Base-by-base conservation (phyloP, 2,888 invertebrate genomes). In the Anarsia innoxiella region DNA sequence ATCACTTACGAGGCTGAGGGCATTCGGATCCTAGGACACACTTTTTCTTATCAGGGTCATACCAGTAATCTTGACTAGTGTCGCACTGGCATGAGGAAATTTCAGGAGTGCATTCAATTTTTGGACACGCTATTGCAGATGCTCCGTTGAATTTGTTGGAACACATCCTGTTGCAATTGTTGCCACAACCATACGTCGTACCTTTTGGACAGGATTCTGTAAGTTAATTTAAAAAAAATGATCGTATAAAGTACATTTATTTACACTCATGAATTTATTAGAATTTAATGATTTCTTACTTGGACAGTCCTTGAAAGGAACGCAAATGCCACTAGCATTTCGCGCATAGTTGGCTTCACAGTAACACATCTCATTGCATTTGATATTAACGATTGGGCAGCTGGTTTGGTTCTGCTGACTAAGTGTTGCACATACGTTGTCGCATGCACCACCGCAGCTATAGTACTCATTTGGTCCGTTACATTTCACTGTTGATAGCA, bases 391-490 rank as follows among this genome's bases (percentile, higher is more conserved):
- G 5, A 65, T 63, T 1, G 62, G 66, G 32, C 71, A 73, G 37
- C 49, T 47, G 3, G 59, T 56, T 37, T 61, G 58, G 35, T 55
- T 67, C 28, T 62, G 54, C 38, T 43, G 34, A 2, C 47, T 39
- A 2, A 71, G 23, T 4, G 56, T 67, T 0, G 48, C 46, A 35
- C 73, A 73, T 0, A 59, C 64, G 15, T 66, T 74, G 38, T 74
- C 73, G 33, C 73, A 72, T 0, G 59, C 64, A 5, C 53, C 44
- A 1, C 62, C 64, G 37, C 70, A 71, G 1, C 54, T 42, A 38
- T 49, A 67, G 31, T 51, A 62, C 40, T 66, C 67, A 36, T 63
- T 35, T 0, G 43, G 44, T 3, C 62, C 63, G 2, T 12, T 39
- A 37, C 66, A 66, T 45, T 49, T 49, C 8, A 46, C 64, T 63